Evolutionary conservation across 2,113 vertebrate species (phyloP).

Genomic region (Eudyptes chrysolophus): DNA sequence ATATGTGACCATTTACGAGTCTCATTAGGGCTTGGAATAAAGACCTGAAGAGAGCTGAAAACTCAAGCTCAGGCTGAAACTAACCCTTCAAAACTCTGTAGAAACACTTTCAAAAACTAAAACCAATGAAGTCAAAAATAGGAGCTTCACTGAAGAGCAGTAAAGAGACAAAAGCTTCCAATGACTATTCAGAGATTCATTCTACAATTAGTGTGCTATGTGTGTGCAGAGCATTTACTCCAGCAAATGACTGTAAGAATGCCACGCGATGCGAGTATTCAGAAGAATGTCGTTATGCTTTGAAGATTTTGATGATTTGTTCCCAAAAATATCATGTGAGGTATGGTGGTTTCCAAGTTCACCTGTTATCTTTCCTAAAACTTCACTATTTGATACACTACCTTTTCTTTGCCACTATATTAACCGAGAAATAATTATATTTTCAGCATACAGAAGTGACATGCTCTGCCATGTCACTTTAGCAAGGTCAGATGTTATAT

Average conservation of each 20-base stretch:
- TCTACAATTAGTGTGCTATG: neutral
- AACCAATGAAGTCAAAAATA: neutral
- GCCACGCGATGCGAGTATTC: neutral
- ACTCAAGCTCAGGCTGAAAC: neutral
- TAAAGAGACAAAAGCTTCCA: neutral
- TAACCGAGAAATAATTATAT: neutral
- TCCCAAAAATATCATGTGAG: neutral
- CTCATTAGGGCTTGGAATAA: neutral
- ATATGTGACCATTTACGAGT: neutral
- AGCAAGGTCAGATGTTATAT: slow-evolving; percentile 14
- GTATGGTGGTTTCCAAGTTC: neutral
- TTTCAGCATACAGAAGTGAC: slow-evolving; percentile 29
- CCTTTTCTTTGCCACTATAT: neutral
- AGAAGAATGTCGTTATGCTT: neutral
- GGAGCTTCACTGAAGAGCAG: neutral
- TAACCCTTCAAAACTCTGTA: neutral
- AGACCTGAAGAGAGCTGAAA: neutral
- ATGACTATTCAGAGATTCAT: neutral
- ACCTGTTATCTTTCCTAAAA: neutral
- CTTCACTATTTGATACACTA: neutral
- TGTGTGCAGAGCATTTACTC: neutral
- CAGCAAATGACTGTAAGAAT: neutral
- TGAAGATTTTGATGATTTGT: neutral
- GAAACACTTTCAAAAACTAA: neutral
- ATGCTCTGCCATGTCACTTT: neutral